Percentiles rank a stretch among this genome's conserved stretches.
These are phyloP conservation scores for Squalus acanthias DNA, from an alignment of 2,797 vertebrate species.

Conservation along the genomic window DNA sequence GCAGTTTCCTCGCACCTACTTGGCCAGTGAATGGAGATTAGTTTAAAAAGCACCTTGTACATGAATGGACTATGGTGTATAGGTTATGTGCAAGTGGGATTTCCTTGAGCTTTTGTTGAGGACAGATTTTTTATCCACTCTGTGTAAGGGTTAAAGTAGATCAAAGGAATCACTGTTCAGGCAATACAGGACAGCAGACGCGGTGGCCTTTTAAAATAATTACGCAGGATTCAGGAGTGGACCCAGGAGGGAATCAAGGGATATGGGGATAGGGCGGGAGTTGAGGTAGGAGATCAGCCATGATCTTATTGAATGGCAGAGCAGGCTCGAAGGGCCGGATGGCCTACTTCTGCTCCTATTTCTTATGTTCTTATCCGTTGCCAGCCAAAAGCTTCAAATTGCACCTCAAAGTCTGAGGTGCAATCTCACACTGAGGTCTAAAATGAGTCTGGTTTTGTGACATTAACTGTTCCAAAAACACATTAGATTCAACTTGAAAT, in stretches of 20 bases:
- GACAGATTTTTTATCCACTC: not conserved
- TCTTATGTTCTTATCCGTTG: not conserved
- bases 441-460: not conserved
- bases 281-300: not conserved
- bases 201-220: not conserved
- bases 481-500: not conserved
- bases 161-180: not conserved
- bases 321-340: not conserved
- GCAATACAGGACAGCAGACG: not conserved
- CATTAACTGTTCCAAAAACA: not conserved
- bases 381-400: not conserved
- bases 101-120: not conserved
- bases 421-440: not conserved
- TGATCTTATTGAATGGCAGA: not conserved
- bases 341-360: not conserved
- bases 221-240: not conserved
- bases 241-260: not conserved
- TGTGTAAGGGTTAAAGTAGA: not conserved
- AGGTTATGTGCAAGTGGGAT: not conserved
- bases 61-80: not conserved
- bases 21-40: not conserved
- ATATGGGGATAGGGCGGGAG: not conserved
- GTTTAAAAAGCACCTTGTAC: not conserved
- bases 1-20: not conserved
- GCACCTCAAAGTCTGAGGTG: not conserved